Evolutionary conservation across 2,797 vertebrate genomes (phyloP), one percentile per base, ranked within the genome.

Genomic region (Hippoglossus hippoglossus): DNA sequence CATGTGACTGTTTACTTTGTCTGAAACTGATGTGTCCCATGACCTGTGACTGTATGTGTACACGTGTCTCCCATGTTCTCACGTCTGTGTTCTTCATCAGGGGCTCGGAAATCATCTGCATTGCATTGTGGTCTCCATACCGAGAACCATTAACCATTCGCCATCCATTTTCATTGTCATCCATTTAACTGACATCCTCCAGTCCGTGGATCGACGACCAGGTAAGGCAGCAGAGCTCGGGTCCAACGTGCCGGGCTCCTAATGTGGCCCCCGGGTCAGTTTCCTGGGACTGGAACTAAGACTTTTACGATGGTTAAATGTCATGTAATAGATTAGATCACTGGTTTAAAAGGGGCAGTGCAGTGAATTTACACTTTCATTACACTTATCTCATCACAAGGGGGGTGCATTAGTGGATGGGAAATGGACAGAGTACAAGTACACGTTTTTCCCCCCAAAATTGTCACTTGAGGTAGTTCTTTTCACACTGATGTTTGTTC

Each of bases 191-290:
- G n/a, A 52, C 84, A 86, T 77, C 26, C 75, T 77, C 69, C 79
- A 62, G 63, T 79, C 73, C 64, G 49, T 65, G 85, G 85, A 86
- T 70, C 85, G 63, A 55, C 76, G 1, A 75, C n/a, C 84, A 94
- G 92, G 91, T 94, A 92, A 93, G 91, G 80, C 56, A 41, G 64
- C 72, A 63, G 53, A 44, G n/a, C 19, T 39, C 1, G 28, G 19
- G 13, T 41, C 51, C 26, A 52, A 53, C 12, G 6, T 53, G 21
- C 25, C 25, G 31, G 56, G 2, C 61, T 50, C 19, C 28, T 34
- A 2, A 15, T 41, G 11, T 41, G 39, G 9, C 34, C 19, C 13
- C 6, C 15, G 5, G 16, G 3, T 19, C 16, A 16, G 10, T 12
- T 44, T n/a, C 13, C 10, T 21, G 46, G n/a, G 19, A 31, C 3